These are phyloP conservation scores for Mus spicilegus DNA, from an alignment of 2,113 vertebrate species.

Conservation along the genomic window DNA sequence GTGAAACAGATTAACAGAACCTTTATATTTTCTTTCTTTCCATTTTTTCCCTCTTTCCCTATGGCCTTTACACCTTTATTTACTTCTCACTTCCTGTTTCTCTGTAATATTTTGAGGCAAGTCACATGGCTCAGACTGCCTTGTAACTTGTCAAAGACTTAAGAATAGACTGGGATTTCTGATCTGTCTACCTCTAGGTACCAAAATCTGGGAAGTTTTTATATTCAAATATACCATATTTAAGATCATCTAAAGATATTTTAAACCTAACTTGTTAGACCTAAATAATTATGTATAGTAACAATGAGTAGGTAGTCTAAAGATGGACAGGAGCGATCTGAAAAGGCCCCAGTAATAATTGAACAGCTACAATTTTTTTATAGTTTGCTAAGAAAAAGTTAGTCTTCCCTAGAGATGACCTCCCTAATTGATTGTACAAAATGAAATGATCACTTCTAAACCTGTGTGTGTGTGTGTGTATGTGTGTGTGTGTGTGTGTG, in stretches of 20 bases:
- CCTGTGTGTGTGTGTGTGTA: background rate
- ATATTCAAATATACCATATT: no score
- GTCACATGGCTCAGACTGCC: background rate
- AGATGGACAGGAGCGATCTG: background rate
- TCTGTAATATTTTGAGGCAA: background rate
- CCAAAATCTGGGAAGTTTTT: background rate
- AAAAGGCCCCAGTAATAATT: background rate
- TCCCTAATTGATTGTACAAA: background rate
- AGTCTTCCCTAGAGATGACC: background rate
- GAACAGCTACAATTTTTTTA: background rate
- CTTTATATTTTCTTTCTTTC: background rate
- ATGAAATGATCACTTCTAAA: background rate
- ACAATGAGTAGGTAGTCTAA: no score
- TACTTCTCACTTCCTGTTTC: no score
- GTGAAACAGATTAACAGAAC: background rate
- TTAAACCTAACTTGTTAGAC: background rate
- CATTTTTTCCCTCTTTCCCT: background rate
- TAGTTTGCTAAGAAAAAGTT: background rate
- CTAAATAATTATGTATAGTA: background rate
- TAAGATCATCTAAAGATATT: background rate
- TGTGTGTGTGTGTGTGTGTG: background rate
- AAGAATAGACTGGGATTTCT: background rate
- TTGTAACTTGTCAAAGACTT: background rate
- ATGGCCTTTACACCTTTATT: background rate
- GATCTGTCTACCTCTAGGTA: background rate